Evolutionary conservation across 2,888 invertebrate genomes (phyloP), one percentile per base, ranked within the genome.

Genomic region (Brachycybe producta): DNA sequence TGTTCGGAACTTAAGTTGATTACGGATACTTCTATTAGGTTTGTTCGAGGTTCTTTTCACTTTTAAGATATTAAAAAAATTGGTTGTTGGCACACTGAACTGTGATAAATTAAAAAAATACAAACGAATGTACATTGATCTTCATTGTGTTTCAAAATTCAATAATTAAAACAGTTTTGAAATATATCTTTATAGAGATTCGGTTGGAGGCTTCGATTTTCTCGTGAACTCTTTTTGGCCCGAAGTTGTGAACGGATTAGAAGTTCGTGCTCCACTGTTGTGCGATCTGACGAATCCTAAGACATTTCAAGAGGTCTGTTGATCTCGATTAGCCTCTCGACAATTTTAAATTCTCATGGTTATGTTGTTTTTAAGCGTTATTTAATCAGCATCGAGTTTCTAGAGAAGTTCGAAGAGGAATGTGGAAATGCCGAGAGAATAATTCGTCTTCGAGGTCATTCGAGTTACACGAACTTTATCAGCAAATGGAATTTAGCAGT

Each of bases 241-340:
- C 50, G 73, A 88, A 55, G 79, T 85, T 61, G 76, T 81, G n/a
- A 57, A 57, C 45, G 62, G 62, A 43, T 61, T 71, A 24, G 67
- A 70, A 55, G 61, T 64, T 3, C 78, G 84, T 64, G 74, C 86
- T 62, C 76, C 82, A 13, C 79, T 82, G 7, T 84, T 92, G 60
- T 91, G 87, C 71, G 86, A 88, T 2, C 87, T 91, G 13, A 92
- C 91, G 50, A 88, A 92, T 70, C 90, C 91, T 0, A 80, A 87
- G 63, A 70, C 80, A 52, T 92, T 92, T 67, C 85, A 84, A 64
- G 75, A 70, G 63, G 75, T 75, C 62, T 51, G 3, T 51, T 34
- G 58, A 58, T 45, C 45, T 52, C n/a, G 35, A 23, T 5, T 43
- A 30, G n/a, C n/a, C n/a, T n/a, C n/a, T n/a, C n/a, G 15, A 7